Evolutionary conservation across 2,888 invertebrate genomes (phyloP).

Genomic region (Cremastinae sp.): DNA sequence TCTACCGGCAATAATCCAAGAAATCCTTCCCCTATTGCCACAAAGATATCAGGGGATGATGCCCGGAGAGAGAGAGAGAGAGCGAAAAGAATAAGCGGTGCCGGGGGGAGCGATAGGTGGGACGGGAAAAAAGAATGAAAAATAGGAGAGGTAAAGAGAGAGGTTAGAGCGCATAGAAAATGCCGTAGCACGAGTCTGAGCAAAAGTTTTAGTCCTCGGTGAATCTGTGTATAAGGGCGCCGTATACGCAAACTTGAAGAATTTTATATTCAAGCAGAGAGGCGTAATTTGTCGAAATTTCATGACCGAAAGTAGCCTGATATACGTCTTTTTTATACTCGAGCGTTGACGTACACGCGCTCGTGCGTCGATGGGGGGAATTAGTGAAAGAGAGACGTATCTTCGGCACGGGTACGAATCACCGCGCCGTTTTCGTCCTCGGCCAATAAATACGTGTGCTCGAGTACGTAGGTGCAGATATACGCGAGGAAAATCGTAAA

Average conservation of each 20-base stretch:
- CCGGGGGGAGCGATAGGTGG: not conserved
- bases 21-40: conserved; percentile 34
- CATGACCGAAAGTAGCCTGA: not conserved
- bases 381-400: not conserved
- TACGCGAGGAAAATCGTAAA: conserved; percentile 8
- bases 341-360: not conserved
- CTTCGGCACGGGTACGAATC: not conserved
- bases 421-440: conserved; percentile 2
- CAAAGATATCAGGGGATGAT: conserved; percentile 38
- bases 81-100: not conserved
- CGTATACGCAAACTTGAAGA: conserved; percentile 20
- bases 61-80: not conserved
- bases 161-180: conserved; percentile 56
- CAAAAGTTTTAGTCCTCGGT: conserved; percentile 49
- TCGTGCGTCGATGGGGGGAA: not conserved
- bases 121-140: conserved; percentile 3
- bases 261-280: not conserved
- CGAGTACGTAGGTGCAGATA: not conserved
- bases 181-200: conserved; percentile 18
- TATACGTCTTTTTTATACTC: conserved; percentile 1
- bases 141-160: conserved; percentile 36
- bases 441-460: not conserved
- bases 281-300: not conserved
- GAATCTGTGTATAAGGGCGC: conserved; percentile 49
- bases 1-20: conserved; percentile 41